Evolutionary conservation across 2,888 invertebrate genomes (phyloP).

Genomic region (Acleris holmiana): DNA sequence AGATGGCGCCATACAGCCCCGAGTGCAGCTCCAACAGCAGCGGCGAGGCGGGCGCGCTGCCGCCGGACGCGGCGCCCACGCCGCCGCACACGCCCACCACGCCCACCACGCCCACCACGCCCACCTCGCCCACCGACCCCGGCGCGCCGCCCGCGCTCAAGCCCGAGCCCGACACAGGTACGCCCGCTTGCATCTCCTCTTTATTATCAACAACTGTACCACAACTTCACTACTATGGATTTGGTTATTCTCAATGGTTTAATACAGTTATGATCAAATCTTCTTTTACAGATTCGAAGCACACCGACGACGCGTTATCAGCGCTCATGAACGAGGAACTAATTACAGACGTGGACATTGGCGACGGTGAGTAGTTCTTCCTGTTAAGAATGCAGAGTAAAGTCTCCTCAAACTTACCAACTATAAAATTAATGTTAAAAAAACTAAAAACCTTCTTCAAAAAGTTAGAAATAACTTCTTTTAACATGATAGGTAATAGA

Average conservation of each 20-base stretch:
- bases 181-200: too few relatives aligned
- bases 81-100: conserved; percentile 70
- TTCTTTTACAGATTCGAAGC: conserved; percentile 58
- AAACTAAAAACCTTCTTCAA: too few relatives aligned
- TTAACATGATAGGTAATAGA: too few relatives aligned
- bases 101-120: conserved; percentile 62
- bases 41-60: conserved; percentile 61
- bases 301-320: conserved; percentile 72
- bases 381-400: too few relatives aligned
- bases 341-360: conserved; percentile 72
- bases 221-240: too few relatives aligned
- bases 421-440: too few relatives aligned
- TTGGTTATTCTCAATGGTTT: not conserved
- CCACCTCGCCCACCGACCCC: conserved; percentile 44
- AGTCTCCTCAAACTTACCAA: too few relatives aligned
- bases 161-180: too few relatives aligned
- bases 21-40: conserved; percentile 85
- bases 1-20: conserved; percentile 85
- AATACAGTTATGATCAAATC: too few relatives aligned
- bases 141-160: not conserved
- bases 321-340: conserved; percentile 78
- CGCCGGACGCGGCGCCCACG: conserved; percentile 64
- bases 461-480: too few relatives aligned
- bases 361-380: conserved; percentile 56
- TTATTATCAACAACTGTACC: too few relatives aligned